These are phyloP conservation scores for Temnopleurus reevesii DNA, from an alignment of 53 echinoderm and acorn worm genomes.

Conservation along the genomic window DNA sequence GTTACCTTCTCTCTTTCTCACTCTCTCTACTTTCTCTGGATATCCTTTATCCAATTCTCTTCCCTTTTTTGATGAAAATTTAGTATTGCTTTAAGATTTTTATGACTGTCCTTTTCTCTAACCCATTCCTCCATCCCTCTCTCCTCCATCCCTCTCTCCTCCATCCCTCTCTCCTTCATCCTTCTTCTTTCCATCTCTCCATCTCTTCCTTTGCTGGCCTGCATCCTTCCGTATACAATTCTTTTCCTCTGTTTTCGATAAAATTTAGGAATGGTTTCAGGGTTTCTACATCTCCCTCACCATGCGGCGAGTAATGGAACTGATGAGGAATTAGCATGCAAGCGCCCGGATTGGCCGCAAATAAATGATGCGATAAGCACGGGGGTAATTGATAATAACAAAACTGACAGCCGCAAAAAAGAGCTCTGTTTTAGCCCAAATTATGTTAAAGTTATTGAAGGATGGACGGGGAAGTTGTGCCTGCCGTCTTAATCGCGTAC, in stretches of 20 bases:
- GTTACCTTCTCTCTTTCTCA: neutral
- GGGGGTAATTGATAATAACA: conserved; percentile 63
- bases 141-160: neutral
- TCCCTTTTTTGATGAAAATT: too few species aligned
- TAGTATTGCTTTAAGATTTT: neutral
- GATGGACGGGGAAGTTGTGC: conserved; percentile 44
- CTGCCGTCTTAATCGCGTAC: conserved; percentile 19
- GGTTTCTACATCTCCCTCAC: neutral
- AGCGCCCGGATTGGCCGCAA: conserved; percentile 61
- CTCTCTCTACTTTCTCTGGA: too few species aligned
- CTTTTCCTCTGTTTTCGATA: neutral
- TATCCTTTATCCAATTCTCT: too few species aligned
- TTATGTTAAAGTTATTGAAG: conserved; percentile 58
- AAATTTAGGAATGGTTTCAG: neutral
- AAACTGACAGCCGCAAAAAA: conserved; percentile 60
- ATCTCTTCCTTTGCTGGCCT: neutral
- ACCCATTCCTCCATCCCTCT: neutral
- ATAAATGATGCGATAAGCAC: conserved; percentile 60
- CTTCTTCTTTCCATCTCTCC: neutral
- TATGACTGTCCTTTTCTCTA: too few species aligned
- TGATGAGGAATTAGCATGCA: conserved; percentile 61
- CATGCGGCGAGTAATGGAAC: conserved; percentile 35
- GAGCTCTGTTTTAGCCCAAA: conserved; percentile 54
- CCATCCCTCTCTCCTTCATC: neutral
- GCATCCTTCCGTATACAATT: too few species aligned